Evolutionary conservation across 2,113 vertebrate genomes (phyloP).

Genomic region (Malaclemys terrapin): DNA sequence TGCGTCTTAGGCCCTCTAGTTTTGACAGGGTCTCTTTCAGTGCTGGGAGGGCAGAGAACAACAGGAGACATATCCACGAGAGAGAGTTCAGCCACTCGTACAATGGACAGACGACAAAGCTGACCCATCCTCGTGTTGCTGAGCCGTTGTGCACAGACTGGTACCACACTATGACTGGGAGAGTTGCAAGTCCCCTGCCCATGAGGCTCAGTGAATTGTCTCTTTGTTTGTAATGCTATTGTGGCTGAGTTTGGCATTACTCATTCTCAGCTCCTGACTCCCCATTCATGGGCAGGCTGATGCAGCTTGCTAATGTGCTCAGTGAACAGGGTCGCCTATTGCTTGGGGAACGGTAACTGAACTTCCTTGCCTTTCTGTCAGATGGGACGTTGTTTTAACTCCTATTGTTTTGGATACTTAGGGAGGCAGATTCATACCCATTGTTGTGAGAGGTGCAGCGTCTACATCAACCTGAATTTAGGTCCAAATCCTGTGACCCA

Average conservation of each 20-base stretch:
- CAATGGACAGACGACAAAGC: not conserved
- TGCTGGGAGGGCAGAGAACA: slow-evolving; percentile 14
- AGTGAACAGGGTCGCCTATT: not conserved
- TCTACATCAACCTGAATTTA: not conserved
- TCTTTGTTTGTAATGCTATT: slow-evolving; percentile 23
- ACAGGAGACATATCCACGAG: fast-evolving
- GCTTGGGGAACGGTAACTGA: not conserved
- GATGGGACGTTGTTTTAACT: too few species aligned
- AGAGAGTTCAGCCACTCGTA: fast-evolving
- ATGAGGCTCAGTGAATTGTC: not conserved
- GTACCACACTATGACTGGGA: fast-evolving
- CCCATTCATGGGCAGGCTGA: not conserved
- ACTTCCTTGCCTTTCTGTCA: not conserved
- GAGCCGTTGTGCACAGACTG: not conserved
- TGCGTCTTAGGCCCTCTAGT: not conserved
- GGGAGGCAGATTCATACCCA: not conserved
- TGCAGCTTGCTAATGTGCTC: not conserved
- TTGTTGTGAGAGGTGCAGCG: not conserved
- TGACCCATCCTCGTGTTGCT: fast-evolving
- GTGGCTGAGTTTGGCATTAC: not conserved
- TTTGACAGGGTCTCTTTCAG: slow-evolving; percentile 1
- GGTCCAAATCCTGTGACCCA: not conserved
- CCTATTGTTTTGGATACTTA: not conserved
- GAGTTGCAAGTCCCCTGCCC: fast-evolving
- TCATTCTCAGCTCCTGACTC: not conserved